A percentile compares a stretch with the other conserved stretches of the same genome.
Evolutionary conservation across 2,113 vertebrate species (phyloP).

Genomic region (Epinephelus cyanopodus): DNA sequence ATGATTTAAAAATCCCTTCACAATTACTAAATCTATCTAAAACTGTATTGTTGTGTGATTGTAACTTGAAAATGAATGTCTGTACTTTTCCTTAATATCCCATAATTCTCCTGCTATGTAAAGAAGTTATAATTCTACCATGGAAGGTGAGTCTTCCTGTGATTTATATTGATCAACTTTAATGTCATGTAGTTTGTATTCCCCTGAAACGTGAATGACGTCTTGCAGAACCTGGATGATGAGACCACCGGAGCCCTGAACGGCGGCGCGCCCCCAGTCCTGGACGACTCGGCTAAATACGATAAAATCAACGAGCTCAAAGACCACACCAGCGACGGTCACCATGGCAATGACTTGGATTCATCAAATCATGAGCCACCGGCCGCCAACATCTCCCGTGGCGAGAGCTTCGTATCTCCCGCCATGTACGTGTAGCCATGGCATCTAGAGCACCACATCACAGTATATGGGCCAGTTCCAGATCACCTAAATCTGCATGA

Average conservation of each 20-base stretch:
- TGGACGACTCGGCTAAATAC: slow-evolving; percentile 50
- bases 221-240: slow-evolving; percentile 75
- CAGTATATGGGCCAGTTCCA: slow-evolving; percentile 35
- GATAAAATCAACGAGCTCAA: slow-evolving; percentile 53
- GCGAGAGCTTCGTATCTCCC: slow-evolving; percentile 82
- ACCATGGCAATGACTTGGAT: slow-evolving; percentile 62
- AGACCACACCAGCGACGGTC: slow-evolving; percentile 25
- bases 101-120: background rate
- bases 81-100: background rate
- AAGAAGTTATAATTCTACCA: slow-evolving; percentile 2
- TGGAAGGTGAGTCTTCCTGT: background rate
- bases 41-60: background rate
- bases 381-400: slow-evolving; percentile 67
- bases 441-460: background rate
- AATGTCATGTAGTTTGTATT: background rate
- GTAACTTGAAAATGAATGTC: background rate
- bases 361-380: slow-evolving; percentile 52
- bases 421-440: slow-evolving; percentile 82
- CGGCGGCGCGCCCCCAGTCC: slow-evolving; percentile 64
- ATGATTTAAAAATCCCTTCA: no score
- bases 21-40: background rate
- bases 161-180: background rate
- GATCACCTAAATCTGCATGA: slow-evolving; percentile 61
- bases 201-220: background rate
- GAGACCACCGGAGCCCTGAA: slow-evolving; percentile 74